Base-by-base conservation (phyloP, 2,888 invertebrate genomes). In the Euspilapteryx auroguttella region DNA sequence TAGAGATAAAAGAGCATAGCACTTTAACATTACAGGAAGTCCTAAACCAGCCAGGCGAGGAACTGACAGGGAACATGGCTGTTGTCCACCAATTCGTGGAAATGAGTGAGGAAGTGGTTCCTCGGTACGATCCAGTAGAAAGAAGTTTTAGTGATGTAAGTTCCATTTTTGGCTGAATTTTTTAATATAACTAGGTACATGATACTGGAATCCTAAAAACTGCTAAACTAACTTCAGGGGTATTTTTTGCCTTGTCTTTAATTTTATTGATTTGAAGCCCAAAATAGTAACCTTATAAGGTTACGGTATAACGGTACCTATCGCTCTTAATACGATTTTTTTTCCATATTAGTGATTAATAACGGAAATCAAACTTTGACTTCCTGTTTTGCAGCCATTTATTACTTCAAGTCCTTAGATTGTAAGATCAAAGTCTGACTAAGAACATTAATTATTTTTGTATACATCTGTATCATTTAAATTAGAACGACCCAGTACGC, bases 81-180 rank as follows among this genome's bases (percentile, higher is more conserved):
- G 81, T 80, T 20, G 64, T 85, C 1, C 89, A 91, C 47, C 87
- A 87, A 45, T 90, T 81, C 47, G 80, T 91, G 1, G 79, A 88
- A 39, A 87, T 92, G 86, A 79, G 86, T 0, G 59, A 73, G 9
- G 77, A 83, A 44, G 61, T 54, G 1, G 80, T 77, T 0, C 47
- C 71, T 2, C 54, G 43, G 26, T 75, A 71, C 29, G 50, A 73
- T 20, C 55, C 71, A 1, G 28, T 68, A 1, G 27, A 38, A 2
- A 48, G 47, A 28, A 52, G 46, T 3, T 73, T 75, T 30, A 34
- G 55, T 28, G 31, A 32, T 31, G 73, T 79, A 56, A 45, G 63
- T n/a, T n/a, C n/a, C n/a, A 17, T 27, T 30, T 21, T 25, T 24
- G 25, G 57, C 66, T 34, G 45, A 47, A 13, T 48, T 55, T 5